A percentile compares a stretch with the other conserved stretches of the same genome.
Conservation (phyloP, 2,113 vertebrate species). For the Nesogale talazaci region DNA sequence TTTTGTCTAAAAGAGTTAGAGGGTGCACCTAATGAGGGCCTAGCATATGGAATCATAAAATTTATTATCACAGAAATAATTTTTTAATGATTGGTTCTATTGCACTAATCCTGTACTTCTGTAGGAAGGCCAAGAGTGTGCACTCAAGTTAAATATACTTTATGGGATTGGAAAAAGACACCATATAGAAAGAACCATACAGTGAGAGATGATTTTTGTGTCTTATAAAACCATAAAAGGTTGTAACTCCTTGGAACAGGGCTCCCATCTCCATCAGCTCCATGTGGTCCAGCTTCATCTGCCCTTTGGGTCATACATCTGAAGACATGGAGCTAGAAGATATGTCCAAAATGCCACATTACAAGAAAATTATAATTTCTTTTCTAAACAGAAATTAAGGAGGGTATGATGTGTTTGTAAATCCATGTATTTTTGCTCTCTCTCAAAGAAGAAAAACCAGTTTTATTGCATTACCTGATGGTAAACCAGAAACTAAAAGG, state of each 20-base stretch:
- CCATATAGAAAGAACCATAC: slow-evolving; percentile 72
- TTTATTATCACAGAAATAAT: slow-evolving; percentile 65
- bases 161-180: slow-evolving; percentile 59
- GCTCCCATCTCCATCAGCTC: slow-evolving; percentile 78
- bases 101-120: neutral
- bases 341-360: slow-evolving; percentile 82
- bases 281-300: slow-evolving; percentile 81
- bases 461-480: slow-evolving; percentile 75
- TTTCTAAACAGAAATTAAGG: slow-evolving; percentile 79
- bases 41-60: slow-evolving; percentile 72
- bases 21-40: slow-evolving; percentile 63
- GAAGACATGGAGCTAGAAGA: slow-evolving; percentile 86
- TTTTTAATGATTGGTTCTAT: slow-evolving; percentile 48
- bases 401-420: slow-evolving; percentile 79
- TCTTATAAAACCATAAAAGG: slow-evolving; percentile 68
- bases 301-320: slow-evolving; percentile 84
- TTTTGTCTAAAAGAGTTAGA: slow-evolving; percentile 60
- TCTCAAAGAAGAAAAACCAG: slow-evolving; percentile 39
- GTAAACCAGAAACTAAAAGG: slow-evolving; percentile 74
- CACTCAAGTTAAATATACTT: slow-evolving; percentile 55
- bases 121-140: slow-evolving; percentile 60
- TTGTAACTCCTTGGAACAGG: slow-evolving; percentile 58
- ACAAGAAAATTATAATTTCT: slow-evolving; percentile 84
- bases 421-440: slow-evolving; percentile 61
- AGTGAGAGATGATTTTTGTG: slow-evolving; percentile 66